phyloP scores from a whole-genome alignment of 1,140 invertebrate species.

The Cepaea nemoralis region DNA sequence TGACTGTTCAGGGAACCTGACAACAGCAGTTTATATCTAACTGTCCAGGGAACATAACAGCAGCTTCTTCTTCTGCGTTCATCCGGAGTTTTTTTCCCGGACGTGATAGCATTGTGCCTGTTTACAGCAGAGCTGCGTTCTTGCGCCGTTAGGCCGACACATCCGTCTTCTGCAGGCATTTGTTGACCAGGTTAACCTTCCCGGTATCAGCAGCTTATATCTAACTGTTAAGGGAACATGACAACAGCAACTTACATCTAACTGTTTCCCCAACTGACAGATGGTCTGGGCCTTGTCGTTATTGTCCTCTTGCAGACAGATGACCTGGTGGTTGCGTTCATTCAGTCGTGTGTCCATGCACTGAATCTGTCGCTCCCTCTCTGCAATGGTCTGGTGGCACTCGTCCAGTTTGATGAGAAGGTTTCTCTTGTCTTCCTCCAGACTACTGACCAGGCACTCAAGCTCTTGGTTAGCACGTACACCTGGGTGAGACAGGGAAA shows the following conservation, averaged over 20 bases:
- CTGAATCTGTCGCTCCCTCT: conserved; percentile 55
- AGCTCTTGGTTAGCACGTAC: conserved; percentile 56
- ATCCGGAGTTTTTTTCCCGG: too few relatives aligned
- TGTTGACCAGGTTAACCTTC: too few relatives aligned
- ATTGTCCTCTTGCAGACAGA: conserved; percentile 65
- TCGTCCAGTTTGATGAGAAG: conserved; percentile 49
- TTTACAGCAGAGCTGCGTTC: too few relatives aligned
- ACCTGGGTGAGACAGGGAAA: conserved; percentile 43
- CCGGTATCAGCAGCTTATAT: too few relatives aligned
- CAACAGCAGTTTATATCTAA: too few relatives aligned
- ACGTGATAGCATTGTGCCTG: too few relatives aligned
- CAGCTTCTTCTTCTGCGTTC: too few relatives aligned
- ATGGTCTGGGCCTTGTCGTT: conserved; percentile 58
- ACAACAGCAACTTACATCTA: conserved; percentile 30
- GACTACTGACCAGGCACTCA: conserved; percentile 48
- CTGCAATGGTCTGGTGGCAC: conserved; percentile 49
- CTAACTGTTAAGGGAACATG: too few relatives aligned
- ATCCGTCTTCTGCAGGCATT: too few relatives aligned
- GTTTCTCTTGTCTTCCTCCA: conserved; percentile 56
- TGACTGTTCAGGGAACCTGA: too few relatives aligned
- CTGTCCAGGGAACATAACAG: too few relatives aligned
- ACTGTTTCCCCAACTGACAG: conserved; percentile 60
- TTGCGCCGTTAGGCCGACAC: too few relatives aligned
- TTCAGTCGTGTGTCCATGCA: conserved; percentile 59
- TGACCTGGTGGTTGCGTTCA: conserved; percentile 63